phyloP scores from a whole-genome alignment of 1,140 invertebrate genomes.

The Drosophila bifasciata region DNA sequence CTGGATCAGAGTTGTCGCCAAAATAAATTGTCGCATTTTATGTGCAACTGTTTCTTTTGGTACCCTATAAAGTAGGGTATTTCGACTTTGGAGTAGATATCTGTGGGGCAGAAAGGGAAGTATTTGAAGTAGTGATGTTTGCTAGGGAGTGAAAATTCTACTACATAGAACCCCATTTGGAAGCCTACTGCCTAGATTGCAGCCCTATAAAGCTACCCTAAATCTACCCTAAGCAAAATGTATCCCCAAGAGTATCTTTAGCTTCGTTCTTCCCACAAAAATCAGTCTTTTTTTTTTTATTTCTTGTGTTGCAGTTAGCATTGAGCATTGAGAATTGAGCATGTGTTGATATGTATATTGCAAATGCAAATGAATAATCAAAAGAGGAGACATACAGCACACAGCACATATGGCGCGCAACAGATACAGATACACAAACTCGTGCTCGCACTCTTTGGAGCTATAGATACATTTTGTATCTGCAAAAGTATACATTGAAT shows the following conservation, averaged over 20 bases:
- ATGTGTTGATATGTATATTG: slow-evolving; percentile 66
- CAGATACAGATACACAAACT: slow-evolving; percentile 31
- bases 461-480: slow-evolving; percentile 54
- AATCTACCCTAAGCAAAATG: too few relatives aligned
- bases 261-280: background rate
- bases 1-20: slow-evolving; percentile 44
- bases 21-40: slow-evolving; percentile 47
- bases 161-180: too few relatives aligned
- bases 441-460: too few relatives aligned
- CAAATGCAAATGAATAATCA: slow-evolving; percentile 68
- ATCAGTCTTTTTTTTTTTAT: background rate
- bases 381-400: slow-evolving; percentile 33
- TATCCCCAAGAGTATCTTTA: too few relatives aligned
- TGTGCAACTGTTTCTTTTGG: slow-evolving; percentile 3
- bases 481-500: slow-evolving; percentile 50
- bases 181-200: too few relatives aligned
- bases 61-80: background rate
- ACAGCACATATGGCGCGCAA: slow-evolving; percentile 61
- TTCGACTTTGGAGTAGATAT: too few relatives aligned
- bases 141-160: too few relatives aligned
- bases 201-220: too few relatives aligned
- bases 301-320: slow-evolving; percentile 35
- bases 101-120: too few relatives aligned
- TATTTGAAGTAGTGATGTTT: too few relatives aligned
- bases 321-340: slow-evolving; percentile 33